These are phyloP conservation scores for Nineta flava DNA, from an alignment of 2,888 invertebrate genomes.

Conservation along the genomic window DNA sequence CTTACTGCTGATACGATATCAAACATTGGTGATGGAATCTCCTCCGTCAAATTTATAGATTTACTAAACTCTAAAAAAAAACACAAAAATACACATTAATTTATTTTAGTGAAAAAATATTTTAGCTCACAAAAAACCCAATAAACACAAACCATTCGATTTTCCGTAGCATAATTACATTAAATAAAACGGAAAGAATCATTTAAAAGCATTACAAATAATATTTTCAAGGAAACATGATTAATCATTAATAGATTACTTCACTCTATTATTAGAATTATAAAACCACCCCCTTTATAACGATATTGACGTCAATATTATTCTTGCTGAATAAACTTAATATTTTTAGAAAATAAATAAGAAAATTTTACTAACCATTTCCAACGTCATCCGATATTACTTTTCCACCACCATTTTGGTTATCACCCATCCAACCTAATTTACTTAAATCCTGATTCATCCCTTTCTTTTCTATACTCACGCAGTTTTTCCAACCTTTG, in stretches of 20 bases:
- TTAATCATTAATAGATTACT: no score
- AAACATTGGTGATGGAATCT: constrained; percentile 33
- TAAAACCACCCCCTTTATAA: neutral
- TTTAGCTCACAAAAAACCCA: no score
- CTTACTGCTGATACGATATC: constrained; percentile 52
- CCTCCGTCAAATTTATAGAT: neutral
- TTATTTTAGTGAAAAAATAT: no score
- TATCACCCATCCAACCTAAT: constrained; percentile 1
- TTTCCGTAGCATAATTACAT: no score
- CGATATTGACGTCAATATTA: neutral
- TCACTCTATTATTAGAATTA: no score
- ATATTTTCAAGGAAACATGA: no score
- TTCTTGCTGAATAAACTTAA: neutral
- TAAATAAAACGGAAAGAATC: no score
- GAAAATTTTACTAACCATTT: neutral
- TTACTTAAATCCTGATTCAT: constrained; percentile 7
- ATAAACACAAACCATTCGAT: no score
- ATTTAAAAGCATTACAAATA: no score
- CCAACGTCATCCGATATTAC: neutral
- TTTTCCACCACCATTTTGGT: neutral
- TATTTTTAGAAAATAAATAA: neutral
- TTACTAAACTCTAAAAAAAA: no score
- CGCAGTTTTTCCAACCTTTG: neutral
- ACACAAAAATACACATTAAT: no score
- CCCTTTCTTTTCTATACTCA: neutral